These are phyloP conservation scores for Seriola aureovittata DNA, from an alignment of 2,113 vertebrate species.

Conservation along the genomic window DNA sequence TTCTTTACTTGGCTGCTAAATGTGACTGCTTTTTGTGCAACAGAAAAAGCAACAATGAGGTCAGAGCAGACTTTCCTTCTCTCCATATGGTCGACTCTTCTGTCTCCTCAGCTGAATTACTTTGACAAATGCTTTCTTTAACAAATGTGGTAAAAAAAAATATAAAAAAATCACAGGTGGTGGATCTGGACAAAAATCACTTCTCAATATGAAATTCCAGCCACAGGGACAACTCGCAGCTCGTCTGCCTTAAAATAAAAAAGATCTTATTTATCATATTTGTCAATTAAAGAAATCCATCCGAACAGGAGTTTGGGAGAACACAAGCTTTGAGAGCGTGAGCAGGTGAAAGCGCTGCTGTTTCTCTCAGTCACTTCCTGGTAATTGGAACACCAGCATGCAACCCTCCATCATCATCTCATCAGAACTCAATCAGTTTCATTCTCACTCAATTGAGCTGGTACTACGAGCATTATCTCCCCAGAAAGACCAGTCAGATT, in stretches of 20 bases:
- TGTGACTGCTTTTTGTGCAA: not conserved
- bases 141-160: not conserved
- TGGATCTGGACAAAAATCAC: not conserved
- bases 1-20: slow-evolving; percentile 3
- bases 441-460: slow-evolving; percentile 26
- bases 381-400: not conserved
- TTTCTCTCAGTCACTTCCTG: slow-evolving; percentile 10
- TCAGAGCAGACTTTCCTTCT: not conserved
- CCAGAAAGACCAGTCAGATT: slow-evolving; percentile 17
- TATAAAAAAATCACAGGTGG: not conserved
- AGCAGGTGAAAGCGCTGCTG: slow-evolving; percentile 3
- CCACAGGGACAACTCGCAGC: not conserved
- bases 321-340: not conserved
- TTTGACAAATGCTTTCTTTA: not conserved
- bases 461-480: not conserved
- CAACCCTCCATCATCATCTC: slow-evolving; percentile 6
- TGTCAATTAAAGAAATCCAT: no score
- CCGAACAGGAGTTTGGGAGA: no score
- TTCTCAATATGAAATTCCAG: not conserved
- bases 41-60: not conserved
- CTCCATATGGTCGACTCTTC: not conserved
- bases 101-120: slow-evolving; percentile 12
- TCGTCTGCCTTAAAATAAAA: not conserved
- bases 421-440: slow-evolving; percentile 32
- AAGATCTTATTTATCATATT: not conserved